Evolutionary conservation across 2,113 vertebrate species (phyloP).

Genomic region (Acinonyx jubatus): DNA sequence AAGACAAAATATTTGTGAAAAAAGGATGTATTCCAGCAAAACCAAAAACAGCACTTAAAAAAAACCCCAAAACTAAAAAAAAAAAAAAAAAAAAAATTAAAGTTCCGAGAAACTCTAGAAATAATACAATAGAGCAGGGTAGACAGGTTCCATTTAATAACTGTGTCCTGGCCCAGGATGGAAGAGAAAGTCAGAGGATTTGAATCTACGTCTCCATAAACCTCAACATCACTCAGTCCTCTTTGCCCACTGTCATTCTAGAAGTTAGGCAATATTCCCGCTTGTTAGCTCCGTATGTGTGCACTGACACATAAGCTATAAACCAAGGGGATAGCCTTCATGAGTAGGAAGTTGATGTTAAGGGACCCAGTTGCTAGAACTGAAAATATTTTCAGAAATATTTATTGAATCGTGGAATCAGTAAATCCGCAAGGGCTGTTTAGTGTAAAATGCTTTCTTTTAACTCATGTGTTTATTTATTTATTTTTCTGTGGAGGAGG

Average conservation of each 20-base stretch:
- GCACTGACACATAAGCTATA: neutral
- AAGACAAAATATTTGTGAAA: neutral
- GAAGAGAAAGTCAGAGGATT: neutral
- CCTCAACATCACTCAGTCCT: too few relatives aligned
- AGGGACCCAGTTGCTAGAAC: neutral
- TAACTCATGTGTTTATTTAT: neutral
- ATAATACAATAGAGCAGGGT: neutral
- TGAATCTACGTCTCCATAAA: neutral
- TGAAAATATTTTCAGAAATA: neutral
- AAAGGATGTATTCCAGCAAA: neutral
- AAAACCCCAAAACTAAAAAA: neutral
- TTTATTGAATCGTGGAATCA: neutral
- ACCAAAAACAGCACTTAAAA: neutral
- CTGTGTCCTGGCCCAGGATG: neutral
- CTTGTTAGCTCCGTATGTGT: neutral
- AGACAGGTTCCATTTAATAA: neutral
- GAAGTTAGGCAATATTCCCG: neutral
- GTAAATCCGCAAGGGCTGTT: neutral
- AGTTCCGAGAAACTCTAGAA: neutral
- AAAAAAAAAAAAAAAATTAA: neutral
- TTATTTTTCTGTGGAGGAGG: accelerated
- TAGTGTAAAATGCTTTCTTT: neutral
- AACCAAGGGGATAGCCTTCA: neutral
- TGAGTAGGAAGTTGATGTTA: neutral
- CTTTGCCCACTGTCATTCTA: neutral